Conservation (phyloP, 2,888 invertebrate genomes). For the Phortica okadai region DNA sequence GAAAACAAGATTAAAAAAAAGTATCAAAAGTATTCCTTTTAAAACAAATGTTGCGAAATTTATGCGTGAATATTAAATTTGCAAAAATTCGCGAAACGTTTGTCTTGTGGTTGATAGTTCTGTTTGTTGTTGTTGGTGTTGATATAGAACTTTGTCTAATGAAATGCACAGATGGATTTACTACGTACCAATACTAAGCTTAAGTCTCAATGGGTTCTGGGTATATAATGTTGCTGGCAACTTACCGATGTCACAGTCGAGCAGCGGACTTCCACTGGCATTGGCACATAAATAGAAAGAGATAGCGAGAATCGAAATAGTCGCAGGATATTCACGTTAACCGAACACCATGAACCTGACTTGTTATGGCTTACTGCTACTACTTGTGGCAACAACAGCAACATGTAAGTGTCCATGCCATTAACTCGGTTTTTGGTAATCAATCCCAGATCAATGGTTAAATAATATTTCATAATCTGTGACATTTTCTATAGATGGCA, state of each 20-base stretch:
- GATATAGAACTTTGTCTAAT: background rate
- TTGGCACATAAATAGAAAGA: background rate
- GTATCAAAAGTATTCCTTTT: background rate
- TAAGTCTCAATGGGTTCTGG: background rate
- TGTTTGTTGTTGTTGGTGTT: background rate
- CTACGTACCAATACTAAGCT: background rate
- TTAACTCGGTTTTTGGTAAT: background rate
- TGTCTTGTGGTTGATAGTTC: background rate
- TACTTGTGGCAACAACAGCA: slow-evolving; percentile 19
- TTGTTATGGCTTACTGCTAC: slow-evolving; percentile 13
- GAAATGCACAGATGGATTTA: slow-evolving; percentile 7
- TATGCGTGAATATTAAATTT: slow-evolving; percentile 13
- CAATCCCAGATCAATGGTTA: background rate
- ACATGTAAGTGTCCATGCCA: background rate
- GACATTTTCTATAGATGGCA: background rate
- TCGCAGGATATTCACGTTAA: too few species aligned
- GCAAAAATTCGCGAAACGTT: background rate
- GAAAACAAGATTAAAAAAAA: slow-evolving; percentile 6
- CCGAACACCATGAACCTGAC: background rate
- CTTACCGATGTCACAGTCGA: slow-evolving; percentile 14
- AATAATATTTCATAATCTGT: background rate
- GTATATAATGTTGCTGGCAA: slow-evolving; percentile 14
- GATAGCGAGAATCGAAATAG: background rate
- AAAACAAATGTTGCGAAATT: slow-evolving; percentile 7
- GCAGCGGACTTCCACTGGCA: slow-evolving; percentile 10